Base-by-base conservation (phyloP, 37 sponge, comb jelly and placozoan genomes). In the Ephydatia muelleri region DNA sequence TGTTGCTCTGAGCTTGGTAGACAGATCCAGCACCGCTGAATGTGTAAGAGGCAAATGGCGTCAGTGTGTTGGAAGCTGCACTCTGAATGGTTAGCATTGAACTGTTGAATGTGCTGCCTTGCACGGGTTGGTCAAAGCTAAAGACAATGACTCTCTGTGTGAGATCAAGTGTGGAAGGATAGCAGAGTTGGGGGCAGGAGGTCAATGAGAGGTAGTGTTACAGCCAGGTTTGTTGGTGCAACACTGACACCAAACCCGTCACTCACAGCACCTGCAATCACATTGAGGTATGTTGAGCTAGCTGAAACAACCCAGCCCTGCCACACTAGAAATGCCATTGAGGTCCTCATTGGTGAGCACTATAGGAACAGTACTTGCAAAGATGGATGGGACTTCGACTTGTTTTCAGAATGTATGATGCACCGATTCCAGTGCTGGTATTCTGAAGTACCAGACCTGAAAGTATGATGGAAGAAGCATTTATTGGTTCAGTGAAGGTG, bases 401-500 rank as follows among this genome's bases (percentile, higher is more conserved):
- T 25, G 82, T 36, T 2, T 65, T 80, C 23, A 90, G 65, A 0
- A 66, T 76, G 75, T 90, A 88, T 57, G 65, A 49, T n/a, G 49
- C 48, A 19, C 65, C 75, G 48, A 70, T 38, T 31, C 67, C 48
- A 22, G 77, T 68, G 36, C 73, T 35, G 25, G 85, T 78, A 78
- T 84, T 86, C 21, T 89, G 97, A 29, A 97, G 75, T 8, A 82
- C 39, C 2, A 97, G 65, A 4, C 67, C 68, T 38, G 83, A 70
- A 13, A 89, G 25, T 27, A 89, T 68, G 27, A 96, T 70, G 27
- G 91, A 77, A 32, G 85, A 74, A 0, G 81, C 76, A 70, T 84
- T 79, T 0, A 96, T 81, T n/a, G 94, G 83, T 47, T 97, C 97
- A 77, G 88, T 76, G 84, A 94, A 97, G 38, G 79, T 82, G 31